These are phyloP conservation scores for Ornithorhynchus anatinus DNA, from an alignment of 2,113 vertebrate genomes.

Conservation along the genomic window DNA sequence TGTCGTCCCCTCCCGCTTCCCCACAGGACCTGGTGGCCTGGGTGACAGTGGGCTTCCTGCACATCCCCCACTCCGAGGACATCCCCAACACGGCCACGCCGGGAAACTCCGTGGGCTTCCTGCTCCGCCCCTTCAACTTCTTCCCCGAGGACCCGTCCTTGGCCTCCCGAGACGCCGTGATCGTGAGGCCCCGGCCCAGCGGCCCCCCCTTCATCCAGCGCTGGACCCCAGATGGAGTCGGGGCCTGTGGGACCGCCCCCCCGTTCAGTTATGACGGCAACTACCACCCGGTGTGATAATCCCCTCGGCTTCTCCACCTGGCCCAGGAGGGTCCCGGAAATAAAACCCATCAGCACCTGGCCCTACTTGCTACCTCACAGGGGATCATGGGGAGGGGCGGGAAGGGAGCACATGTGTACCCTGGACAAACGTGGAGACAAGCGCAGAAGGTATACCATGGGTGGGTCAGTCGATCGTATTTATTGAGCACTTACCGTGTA, in stretches of 20 bases:
- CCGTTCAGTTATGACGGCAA: constrained; percentile 88
- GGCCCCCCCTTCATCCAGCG: constrained; percentile 62
- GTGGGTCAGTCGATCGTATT: too few relatives aligned
- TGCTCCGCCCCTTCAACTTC: constrained; percentile 93
- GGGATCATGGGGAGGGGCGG: too few relatives aligned
- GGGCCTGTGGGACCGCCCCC: constrained; percentile 63
- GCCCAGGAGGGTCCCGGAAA: too few relatives aligned
- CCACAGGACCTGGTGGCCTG: constrained; percentile 92
- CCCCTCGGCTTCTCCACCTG: background rate
- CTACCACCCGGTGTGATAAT: constrained; percentile 56
- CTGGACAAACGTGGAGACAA: too few relatives aligned
- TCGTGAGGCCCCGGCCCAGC: constrained; percentile 67
- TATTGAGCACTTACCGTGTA: too few relatives aligned
- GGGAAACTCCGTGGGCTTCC: constrained; percentile 87
- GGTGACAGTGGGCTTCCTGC: constrained; percentile 93
- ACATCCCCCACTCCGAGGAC: constrained; percentile 91
- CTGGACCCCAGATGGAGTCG: constrained; percentile 73
- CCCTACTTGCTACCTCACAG: too few relatives aligned
- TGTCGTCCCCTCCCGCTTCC: background rate
- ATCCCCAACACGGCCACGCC: constrained; percentile 91
- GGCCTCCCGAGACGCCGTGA: constrained; percentile 74
- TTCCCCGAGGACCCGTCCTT: constrained; percentile 87
- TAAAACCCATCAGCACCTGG: too few relatives aligned
- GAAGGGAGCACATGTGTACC: too few relatives aligned
- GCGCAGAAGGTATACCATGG: too few relatives aligned